Conservation (phyloP, 2,888 invertebrate species). For the Parelbella ahira region DNA sequence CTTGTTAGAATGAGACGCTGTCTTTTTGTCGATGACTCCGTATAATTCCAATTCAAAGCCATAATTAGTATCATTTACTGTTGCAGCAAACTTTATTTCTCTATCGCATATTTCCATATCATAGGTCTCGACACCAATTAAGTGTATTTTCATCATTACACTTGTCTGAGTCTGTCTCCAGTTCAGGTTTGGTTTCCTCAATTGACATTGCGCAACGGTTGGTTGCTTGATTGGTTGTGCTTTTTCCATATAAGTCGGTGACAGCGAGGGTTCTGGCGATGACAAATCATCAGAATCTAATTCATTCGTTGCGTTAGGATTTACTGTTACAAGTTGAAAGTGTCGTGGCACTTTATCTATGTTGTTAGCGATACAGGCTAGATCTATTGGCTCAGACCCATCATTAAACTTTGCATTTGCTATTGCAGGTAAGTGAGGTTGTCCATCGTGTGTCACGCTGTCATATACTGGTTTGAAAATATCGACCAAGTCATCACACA, state of each 20-base stretch:
- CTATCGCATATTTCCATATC: conserved; percentile 46
- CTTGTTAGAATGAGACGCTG: conserved; percentile 49
- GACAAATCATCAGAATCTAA: conserved; percentile 46
- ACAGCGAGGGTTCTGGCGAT: conserved; percentile 31
- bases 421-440: too few species aligned
- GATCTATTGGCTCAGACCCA: conserved; percentile 13
- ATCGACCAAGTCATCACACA: conserved; percentile 36
- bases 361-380: conserved; percentile 8
- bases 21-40: conserved; percentile 47
- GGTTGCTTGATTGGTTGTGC: neutral
- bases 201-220: conserved; percentile 26
- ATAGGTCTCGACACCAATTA: conserved; percentile 55
- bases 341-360: conserved; percentile 13
- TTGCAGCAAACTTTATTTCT: conserved; percentile 45
- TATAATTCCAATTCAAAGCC: conserved; percentile 62
- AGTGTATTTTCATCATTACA: conserved; percentile 54
- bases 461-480: conserved; percentile 32
- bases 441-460: too few species aligned
- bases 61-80: conserved; percentile 45
- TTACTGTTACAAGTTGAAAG: conserved; percentile 15
- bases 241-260: too few species aligned
- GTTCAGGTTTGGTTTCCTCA: conserved; percentile 50
- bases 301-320: conserved; percentile 26
- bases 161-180: conserved; percentile 57
- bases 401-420: too few species aligned